These are phyloP conservation scores for Gambusia holbrooki DNA, from an alignment of 2,113 vertebrate genomes.

Conservation along the genomic window DNA sequence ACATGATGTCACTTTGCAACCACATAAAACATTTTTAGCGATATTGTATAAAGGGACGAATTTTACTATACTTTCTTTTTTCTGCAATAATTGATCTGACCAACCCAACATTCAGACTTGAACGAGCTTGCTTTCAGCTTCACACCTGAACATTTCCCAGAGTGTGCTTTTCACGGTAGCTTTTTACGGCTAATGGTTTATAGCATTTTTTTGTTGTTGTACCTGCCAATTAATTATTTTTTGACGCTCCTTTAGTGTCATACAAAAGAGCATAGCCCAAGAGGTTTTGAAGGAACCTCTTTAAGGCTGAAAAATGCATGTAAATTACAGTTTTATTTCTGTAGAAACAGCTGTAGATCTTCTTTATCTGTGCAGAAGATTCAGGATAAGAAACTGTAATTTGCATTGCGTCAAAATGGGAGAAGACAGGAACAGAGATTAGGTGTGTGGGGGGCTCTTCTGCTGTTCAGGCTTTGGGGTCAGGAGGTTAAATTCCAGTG, in stretches of 20 bases:
- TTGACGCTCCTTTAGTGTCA: not conserved
- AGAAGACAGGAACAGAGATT: constrained; percentile 40
- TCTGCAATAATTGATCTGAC: not conserved
- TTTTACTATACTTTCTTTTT: not conserved
- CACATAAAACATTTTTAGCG: not conserved
- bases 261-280: not conserved
- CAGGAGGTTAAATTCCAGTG: constrained; percentile 75
- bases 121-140: not conserved
- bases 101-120: not conserved
- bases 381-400: constrained; percentile 42
- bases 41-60: not conserved
- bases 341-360: constrained; percentile 44
- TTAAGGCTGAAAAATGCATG: constrained; percentile 7
- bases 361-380: constrained; percentile 30
- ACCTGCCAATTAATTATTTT: not conserved
- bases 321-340: constrained; percentile 22
- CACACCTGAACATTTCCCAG: not conserved
- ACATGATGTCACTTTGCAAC: too few relatives aligned
- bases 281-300: not conserved
- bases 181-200: not conserved
- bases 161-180: not conserved
- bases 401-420: constrained; percentile 45
- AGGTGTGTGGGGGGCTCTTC: constrained; percentile 37
- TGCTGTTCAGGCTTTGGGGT: constrained; percentile 49
- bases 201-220: not conserved